Evolutionary conservation across 2,113 vertebrate species (phyloP).

Genomic region (Aptenodytes forsteri): DNA sequence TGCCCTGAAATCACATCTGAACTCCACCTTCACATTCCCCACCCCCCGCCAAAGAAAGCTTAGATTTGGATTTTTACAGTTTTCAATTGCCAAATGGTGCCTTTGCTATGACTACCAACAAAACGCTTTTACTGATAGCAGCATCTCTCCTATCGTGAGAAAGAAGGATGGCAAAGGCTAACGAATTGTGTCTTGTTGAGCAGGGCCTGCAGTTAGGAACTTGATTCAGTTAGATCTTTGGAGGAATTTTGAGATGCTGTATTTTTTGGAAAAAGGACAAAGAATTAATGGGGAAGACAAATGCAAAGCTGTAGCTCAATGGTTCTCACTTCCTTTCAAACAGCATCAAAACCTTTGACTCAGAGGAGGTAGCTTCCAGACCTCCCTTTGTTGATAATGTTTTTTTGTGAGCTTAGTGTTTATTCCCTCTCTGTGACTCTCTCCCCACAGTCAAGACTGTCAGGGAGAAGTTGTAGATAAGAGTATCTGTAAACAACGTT

Average conservation of each 20-base stretch:
- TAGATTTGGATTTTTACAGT: neutral
- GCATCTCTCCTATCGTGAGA: neutral
- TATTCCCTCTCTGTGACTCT: neutral
- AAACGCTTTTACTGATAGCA: neutral
- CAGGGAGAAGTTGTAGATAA: conserved; percentile 4
- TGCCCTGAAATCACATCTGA: neutral
- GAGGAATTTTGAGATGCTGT: neutral
- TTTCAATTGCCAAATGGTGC: neutral
- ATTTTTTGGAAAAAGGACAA: neutral
- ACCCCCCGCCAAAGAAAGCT: accelerated
- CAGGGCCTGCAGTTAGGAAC: neutral
- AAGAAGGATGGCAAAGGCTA: neutral
- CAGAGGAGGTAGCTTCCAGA: neutral
- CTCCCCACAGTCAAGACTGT: neutral
- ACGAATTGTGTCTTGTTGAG: neutral
- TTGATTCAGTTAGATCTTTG: neutral
- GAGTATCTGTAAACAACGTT: conserved; percentile 35
- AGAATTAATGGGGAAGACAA: neutral
- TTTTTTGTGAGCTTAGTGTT: neutral
- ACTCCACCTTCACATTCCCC: neutral
- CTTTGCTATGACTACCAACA: neutral
- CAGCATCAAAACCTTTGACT: neutral
- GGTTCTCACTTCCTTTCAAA: neutral
- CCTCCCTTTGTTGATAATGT: neutral
- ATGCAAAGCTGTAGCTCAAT: neutral